Evolutionary conservation across 1,140 invertebrate genomes (phyloP).

Genomic region (Carposina sasakii): DNA sequence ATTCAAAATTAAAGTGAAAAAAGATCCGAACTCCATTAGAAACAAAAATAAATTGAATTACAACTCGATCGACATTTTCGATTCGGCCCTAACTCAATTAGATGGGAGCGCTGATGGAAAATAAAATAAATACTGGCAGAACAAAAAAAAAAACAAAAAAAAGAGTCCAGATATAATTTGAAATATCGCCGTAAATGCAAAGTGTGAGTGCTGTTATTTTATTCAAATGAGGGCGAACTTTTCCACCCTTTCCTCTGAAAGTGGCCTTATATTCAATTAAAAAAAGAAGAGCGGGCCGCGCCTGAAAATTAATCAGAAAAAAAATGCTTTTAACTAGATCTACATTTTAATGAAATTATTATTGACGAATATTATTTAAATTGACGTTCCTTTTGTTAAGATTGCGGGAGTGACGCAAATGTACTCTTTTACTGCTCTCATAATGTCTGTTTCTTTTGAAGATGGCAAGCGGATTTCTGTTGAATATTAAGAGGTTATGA

Average conservation of each 20-base stretch:
- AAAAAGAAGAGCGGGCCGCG: slow-evolving; percentile 66
- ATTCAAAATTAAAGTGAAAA: slow-evolving; percentile 60
- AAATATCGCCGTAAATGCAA: slow-evolving; percentile 73
- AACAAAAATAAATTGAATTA: slow-evolving; percentile 73
- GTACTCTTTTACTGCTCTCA: background rate
- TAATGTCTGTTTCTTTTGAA: no score
- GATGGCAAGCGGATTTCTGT: no score
- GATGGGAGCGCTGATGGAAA: slow-evolving; percentile 66
- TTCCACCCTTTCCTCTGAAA: slow-evolving; percentile 66
- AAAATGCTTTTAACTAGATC: slow-evolving; percentile 73
- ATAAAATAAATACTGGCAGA: slow-evolving; percentile 69
- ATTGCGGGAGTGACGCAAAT: slow-evolving; percentile 36
- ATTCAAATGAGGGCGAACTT: slow-evolving; percentile 71
- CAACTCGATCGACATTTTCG: slow-evolving; percentile 71
- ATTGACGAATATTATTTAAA: slow-evolving; percentile 69
- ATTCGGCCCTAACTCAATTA: slow-evolving; percentile 71
- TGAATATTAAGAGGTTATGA: no score
- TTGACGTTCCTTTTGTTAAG: slow-evolving; percentile 46
- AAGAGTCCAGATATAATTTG: slow-evolving; percentile 72
- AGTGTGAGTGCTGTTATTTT: slow-evolving; percentile 72
- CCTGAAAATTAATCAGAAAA: slow-evolving; percentile 73
- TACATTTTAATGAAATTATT: slow-evolving; percentile 73
- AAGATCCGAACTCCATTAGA: slow-evolving; percentile 66
- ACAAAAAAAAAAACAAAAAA: slow-evolving; percentile 68
- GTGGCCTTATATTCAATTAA: slow-evolving; percentile 73